Base-by-base conservation (phyloP, 1,140 invertebrate species). In the Andricus grossulariae region DNA sequence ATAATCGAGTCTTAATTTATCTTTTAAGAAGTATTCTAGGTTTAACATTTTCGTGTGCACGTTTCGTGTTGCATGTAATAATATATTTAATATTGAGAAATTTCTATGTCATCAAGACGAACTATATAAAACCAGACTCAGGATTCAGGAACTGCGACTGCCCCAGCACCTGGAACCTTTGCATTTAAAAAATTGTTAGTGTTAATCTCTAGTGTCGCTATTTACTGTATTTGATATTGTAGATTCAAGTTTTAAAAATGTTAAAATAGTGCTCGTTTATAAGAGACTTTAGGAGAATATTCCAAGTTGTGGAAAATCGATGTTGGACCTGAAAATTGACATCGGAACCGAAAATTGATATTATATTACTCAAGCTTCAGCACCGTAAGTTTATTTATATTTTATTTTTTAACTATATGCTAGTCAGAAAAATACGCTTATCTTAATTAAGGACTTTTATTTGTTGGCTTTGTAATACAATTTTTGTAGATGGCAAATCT, bases 91-190 rank as follows among this genome's bases (percentile, higher is more conserved):
- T 66, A 21, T 66, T 66, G 25, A 66, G 13, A 39, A 39, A 66
- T 66, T 66, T 16, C 25, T 16, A 5, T n/a, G 52, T 54, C 52
- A 54, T 45, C 13, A 10, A 10, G 52, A 54, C 21, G 16, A 66
- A 66, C 15, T 13, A 66, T 66, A 45, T 45, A 45, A 8, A 45
- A 45, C 1, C 39, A 45, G 39, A 45, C 39, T 66, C 57, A 66
- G 32, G 83, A 71, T 81, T 84, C 78, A 50, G 78, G 50, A 82
- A 83, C 84, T 87, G 85, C 74, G n/a, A 85, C 88, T 90, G 88
- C 88, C 88, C 88, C 86, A 85, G 85, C 84, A 50, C 75, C 50
- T 72, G 76, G 84, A 84, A 77, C 71, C 77, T 71, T 16, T 15
- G 18, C 73, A 74, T 76, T 18, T 76, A 25, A 66, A 45, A 76